Evolutionary conservation across 2,797 vertebrate species (phyloP).

Genomic region (Cossypha niveicapilla): DNA sequence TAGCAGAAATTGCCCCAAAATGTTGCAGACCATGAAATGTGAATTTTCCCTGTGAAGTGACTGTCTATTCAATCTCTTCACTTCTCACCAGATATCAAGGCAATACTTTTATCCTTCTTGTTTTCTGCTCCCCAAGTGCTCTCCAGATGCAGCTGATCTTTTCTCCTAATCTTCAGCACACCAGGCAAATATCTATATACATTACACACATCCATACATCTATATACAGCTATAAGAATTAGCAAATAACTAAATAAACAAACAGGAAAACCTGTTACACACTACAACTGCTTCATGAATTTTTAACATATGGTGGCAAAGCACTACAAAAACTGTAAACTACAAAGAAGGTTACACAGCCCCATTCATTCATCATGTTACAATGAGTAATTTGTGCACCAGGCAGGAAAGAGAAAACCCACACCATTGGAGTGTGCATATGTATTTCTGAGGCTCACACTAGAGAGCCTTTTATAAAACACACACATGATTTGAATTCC

Average conservation of each 20-base stretch:
- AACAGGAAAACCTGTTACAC: slow-evolving; percentile 46
- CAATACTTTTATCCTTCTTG: slow-evolving; percentile 11
- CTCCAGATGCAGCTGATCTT: not conserved
- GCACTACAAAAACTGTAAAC: slow-evolving; percentile 55
- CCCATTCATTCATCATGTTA: slow-evolving; percentile 70
- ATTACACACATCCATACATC: not conserved
- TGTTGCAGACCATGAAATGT: not conserved
- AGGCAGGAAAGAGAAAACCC: slow-evolving; percentile 56
- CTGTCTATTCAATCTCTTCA: not conserved
- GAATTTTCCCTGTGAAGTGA: slow-evolving; percentile 2
- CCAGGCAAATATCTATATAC: not conserved
- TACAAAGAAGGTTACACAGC: slow-evolving; percentile 52
- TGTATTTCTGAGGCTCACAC: slow-evolving; percentile 68
- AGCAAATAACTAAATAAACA: slow-evolving; percentile 68
- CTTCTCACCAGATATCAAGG: not conserved
- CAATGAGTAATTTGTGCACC: slow-evolving; percentile 65
- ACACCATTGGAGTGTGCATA: slow-evolving; percentile 47
- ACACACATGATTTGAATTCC: slow-evolving; percentile 68
- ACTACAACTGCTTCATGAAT: slow-evolving; percentile 55
- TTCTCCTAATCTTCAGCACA: not conserved
- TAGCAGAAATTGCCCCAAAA: slow-evolving; percentile 23
- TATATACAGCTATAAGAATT: slow-evolving; percentile 53
- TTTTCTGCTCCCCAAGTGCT: slow-evolving; percentile 13
- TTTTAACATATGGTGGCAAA: slow-evolving; percentile 62
- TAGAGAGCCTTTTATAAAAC: slow-evolving; percentile 68